phyloP scores from a whole-genome alignment of 2,797 vertebrate species.

The Chelon labrosus region DNA sequence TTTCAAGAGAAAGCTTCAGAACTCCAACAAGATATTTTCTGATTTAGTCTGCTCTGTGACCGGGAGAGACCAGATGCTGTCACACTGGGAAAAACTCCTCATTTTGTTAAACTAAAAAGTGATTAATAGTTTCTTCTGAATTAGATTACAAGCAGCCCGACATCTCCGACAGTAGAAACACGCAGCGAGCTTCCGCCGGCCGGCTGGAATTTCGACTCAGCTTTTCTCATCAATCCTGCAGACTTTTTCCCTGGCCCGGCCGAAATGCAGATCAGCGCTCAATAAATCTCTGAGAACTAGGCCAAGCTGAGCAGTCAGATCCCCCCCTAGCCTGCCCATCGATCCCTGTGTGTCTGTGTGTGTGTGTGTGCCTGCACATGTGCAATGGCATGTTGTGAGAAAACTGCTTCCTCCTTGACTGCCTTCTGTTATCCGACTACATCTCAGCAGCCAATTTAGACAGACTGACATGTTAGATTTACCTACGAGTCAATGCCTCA shows the following conservation, averaged over 20 bases:
- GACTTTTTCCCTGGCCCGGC: constrained; percentile 70
- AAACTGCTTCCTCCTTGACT: constrained; percentile 16
- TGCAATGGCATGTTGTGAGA: constrained; percentile 22
- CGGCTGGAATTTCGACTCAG: constrained; percentile 71
- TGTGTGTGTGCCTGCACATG: constrained; percentile 39
- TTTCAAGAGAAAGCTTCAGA: constrained; percentile 23
- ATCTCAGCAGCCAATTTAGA: constrained; percentile 51
- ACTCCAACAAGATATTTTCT: constrained; percentile 12
- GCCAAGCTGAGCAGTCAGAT: constrained; percentile 74
- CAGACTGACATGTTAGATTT: not conserved
- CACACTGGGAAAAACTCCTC: constrained; percentile 21
- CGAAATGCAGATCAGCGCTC: constrained; percentile 80
- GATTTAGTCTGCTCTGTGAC: constrained; percentile 26
- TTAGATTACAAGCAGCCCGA: constrained; percentile 56
- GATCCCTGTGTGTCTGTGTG: constrained; percentile 53
- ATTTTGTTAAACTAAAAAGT: constrained; percentile 42
- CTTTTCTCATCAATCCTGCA: constrained; percentile 80
- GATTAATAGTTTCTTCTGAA: constrained; percentile 48
- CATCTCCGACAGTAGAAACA: constrained; percentile 59
- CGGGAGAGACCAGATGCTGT: constrained; percentile 23
- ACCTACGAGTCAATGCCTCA: not conserved
- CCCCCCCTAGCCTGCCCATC: constrained; percentile 62
- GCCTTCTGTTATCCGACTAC: constrained; percentile 46
- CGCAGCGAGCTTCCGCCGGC: constrained; percentile 57
- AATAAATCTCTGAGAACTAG: constrained; percentile 84